These are phyloP conservation scores for Salvelinus alpinus DNA, from an alignment of 2,113 vertebrate species.

Conservation along the genomic window DNA sequence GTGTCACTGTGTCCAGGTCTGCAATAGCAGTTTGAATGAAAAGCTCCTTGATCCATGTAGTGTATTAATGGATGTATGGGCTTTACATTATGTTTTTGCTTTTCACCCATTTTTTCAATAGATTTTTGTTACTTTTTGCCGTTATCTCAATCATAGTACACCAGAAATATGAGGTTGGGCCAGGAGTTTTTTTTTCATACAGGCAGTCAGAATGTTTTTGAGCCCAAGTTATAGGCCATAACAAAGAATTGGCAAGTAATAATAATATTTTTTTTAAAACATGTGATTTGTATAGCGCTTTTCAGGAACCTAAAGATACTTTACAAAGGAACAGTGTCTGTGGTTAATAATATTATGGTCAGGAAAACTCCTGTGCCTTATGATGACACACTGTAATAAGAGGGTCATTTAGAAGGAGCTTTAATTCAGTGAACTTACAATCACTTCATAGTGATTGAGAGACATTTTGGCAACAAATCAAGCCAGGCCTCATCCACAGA, in stretches of 20 bases:
- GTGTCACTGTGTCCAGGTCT: slow-evolving; percentile 21
- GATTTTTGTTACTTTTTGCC: neutral
- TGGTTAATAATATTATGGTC: too few relatives aligned
- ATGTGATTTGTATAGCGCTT: too few relatives aligned
- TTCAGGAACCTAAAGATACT: too few relatives aligned
- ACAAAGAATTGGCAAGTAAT: too few relatives aligned
- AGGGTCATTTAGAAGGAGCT: neutral
- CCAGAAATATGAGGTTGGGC: neutral
- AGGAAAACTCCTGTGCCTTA: too few relatives aligned
- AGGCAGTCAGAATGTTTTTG: too few relatives aligned
- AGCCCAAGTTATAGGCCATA: too few relatives aligned
- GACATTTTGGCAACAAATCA: too few relatives aligned
- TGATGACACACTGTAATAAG: too few relatives aligned
- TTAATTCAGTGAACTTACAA: neutral
- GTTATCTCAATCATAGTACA: neutral
- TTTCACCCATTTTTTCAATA: neutral
- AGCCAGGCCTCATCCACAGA: neutral
- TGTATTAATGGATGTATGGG: neutral
- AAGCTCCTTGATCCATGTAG: neutral
- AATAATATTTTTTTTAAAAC: too few relatives aligned
- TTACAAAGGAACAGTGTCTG: too few relatives aligned
- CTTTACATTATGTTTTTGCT: neutral
- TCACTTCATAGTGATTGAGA: too few relatives aligned
- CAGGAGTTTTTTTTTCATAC: neutral
- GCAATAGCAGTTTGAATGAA: slow-evolving; percentile 27